Evolutionary conservation across 2,888 invertebrate genomes (phyloP).

Genomic region (Pyrgus malvae): DNA sequence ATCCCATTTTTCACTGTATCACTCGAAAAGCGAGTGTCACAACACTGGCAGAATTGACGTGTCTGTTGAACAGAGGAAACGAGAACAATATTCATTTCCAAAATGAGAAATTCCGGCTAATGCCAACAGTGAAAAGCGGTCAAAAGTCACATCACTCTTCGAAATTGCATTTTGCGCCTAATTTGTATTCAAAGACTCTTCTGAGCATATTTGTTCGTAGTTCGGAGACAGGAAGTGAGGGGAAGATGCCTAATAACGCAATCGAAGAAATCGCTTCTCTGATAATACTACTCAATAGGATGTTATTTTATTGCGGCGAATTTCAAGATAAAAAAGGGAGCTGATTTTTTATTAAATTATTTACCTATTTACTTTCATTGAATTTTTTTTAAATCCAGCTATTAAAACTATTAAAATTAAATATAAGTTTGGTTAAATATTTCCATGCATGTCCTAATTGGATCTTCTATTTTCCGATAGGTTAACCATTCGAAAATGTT

Average conservation of each 20-base stretch:
- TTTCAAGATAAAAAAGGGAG: too few species aligned
- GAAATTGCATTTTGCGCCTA: slow-evolving; percentile 63
- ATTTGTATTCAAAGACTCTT: slow-evolving; percentile 68
- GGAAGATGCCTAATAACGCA: slow-evolving; percentile 28
- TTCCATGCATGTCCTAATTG: too few species aligned
- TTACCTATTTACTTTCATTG: too few species aligned
- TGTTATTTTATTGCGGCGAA: too few species aligned
- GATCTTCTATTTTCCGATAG: too few species aligned
- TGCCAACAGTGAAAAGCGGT: slow-evolving; percentile 51
- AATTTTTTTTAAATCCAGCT: too few species aligned
- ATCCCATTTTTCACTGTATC: slow-evolving; percentile 10
- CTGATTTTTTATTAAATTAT: too few species aligned
- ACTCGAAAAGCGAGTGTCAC: slow-evolving; percentile 1
- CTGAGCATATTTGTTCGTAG: slow-evolving; percentile 63
- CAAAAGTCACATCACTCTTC: slow-evolving; percentile 65
- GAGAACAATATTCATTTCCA: slow-evolving; percentile 52
- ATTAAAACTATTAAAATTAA: too few species aligned
- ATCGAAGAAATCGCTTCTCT: too few species aligned
- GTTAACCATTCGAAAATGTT: too few species aligned
- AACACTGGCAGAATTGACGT: slow-evolving; percentile 16
- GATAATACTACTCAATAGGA: too few species aligned
- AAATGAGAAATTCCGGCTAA: slow-evolving; percentile 65
- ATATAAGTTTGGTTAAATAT: too few species aligned
- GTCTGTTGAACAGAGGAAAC: slow-evolving; percentile 21
- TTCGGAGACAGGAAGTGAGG: slow-evolving; percentile 29